A percentile compares a stretch with the other conserved stretches of the same genome.
phyloP scores from a whole-genome alignment of 2,888 invertebrate species.

The Diplazon laetatorius region DNA sequence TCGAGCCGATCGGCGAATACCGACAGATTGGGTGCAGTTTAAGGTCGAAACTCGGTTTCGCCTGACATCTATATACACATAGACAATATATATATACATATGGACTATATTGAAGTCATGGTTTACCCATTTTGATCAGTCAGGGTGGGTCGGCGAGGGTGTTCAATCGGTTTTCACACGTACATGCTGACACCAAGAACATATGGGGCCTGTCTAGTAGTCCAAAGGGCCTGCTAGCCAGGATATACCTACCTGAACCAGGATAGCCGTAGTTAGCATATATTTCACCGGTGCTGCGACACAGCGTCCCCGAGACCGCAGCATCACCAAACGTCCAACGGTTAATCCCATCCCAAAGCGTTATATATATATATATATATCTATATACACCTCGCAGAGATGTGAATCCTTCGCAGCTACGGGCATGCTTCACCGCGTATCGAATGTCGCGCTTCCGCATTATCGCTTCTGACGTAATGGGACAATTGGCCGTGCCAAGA shows the following conservation, averaged over 20 bases:
- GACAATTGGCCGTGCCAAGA: constrained; percentile 59
- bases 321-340: constrained; percentile 22
- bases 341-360: constrained; percentile 33
- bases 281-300: constrained; percentile 24
- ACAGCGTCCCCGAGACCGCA: constrained; percentile 5
- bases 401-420: constrained; percentile 4
- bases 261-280: constrained; percentile 17
- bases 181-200: constrained; percentile 4
- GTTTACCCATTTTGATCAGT: constrained; percentile 39
- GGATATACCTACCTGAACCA: constrained; percentile 9
- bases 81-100: constrained; percentile 5
- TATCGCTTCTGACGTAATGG: constrained; percentile 50
- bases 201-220: not conserved
- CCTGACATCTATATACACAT: not conserved
- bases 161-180: constrained; percentile 10
- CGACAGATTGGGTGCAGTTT: constrained; percentile 52
- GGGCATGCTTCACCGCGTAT: not conserved
- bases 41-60: constrained; percentile 16
- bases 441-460: constrained; percentile 37
- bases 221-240: not conserved
- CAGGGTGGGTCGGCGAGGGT: constrained; percentile 6
- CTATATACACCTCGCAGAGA: constrained; percentile 7
- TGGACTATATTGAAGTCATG: constrained; percentile 39
- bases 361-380: no score
- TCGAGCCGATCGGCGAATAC: constrained; percentile 46